Conservation (phyloP, 2,113 vertebrate species). For the Corythoichthys intestinalis region DNA sequence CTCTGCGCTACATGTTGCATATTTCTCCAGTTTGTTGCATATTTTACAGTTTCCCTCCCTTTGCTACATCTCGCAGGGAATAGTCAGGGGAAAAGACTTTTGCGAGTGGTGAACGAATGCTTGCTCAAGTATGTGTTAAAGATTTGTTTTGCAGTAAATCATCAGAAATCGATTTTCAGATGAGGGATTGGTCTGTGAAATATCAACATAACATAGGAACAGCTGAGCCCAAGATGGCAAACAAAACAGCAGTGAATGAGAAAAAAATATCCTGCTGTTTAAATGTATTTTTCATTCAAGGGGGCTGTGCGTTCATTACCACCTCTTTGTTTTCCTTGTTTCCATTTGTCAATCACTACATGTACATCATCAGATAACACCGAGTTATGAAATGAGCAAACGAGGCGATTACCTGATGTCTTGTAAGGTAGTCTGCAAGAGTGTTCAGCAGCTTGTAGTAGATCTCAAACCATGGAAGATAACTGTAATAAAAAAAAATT, state of each 20-base stretch:
- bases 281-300: slow-evolving; percentile 34
- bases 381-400: background rate
- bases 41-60: slow-evolving; percentile 66
- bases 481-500: slow-evolving; percentile 72
- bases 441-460: slow-evolving; percentile 98
- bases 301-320: background rate
- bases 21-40: slow-evolving; percentile 60
- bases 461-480: slow-evolving; percentile 97
- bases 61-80: slow-evolving; percentile 56
- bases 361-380: background rate
- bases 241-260: slow-evolving; percentile 41
- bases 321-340: slow-evolving; percentile 4
- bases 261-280: slow-evolving; percentile 33
- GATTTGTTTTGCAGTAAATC: slow-evolving; percentile 75
- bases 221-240: slow-evolving; percentile 51
- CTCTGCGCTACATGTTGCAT: slow-evolving; percentile 40
- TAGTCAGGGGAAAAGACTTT: slow-evolving; percentile 66
- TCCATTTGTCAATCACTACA: background rate
- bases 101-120: slow-evolving; percentile 35
- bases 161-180: slow-evolving; percentile 68
- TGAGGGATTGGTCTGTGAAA: slow-evolving; percentile 74
- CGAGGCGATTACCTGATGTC: slow-evolving; percentile 83
- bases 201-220: slow-evolving; percentile 70
- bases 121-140: slow-evolving; percentile 41
- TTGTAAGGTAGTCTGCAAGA: slow-evolving; percentile 91